Conservation (phyloP, 2,797 vertebrate genomes). For the Sphenodon punctatus region DNA sequence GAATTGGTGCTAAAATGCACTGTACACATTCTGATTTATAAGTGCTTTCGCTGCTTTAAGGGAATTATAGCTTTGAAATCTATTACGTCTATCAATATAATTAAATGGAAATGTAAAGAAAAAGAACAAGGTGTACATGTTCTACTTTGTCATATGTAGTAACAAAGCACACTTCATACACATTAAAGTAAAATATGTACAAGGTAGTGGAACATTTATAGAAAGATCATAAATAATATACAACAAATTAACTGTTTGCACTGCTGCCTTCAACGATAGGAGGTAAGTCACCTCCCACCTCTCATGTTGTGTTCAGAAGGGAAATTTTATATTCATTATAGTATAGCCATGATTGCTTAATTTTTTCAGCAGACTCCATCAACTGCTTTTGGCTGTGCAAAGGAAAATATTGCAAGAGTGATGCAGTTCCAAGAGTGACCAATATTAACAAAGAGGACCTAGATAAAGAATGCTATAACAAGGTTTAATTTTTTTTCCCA, state of each 20-base stretch:
- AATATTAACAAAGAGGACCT: too few relatives aligned
- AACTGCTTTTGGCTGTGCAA: neutral
- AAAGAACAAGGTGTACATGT: neutral
- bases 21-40: too few relatives aligned
- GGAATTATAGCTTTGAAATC: conserved; percentile 38
- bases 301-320: neutral
- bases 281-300: too few relatives aligned
- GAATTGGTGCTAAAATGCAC: neutral
- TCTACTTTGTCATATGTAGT: conserved; percentile 15
- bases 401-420: neutral
- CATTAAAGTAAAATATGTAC: conserved; percentile 29
- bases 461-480: too few relatives aligned
- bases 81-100: neutral
- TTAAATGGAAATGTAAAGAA: conserved; percentile 29
- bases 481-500: too few relatives aligned
- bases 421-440: too few relatives aligned
- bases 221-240: conserved; percentile 1
- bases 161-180: conserved; percentile 26
- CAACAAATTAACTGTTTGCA: conserved; percentile 5
- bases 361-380: conserved; percentile 5
- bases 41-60: neutral
- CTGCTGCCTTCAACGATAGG: neutral
- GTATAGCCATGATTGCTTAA: neutral
- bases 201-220: conserved; percentile 22
- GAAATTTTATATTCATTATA: conserved; percentile 10